Evolutionary conservation across 2,797 vertebrate genomes (phyloP).

Genomic region (Microctenopoma steveboyesi): DNA sequence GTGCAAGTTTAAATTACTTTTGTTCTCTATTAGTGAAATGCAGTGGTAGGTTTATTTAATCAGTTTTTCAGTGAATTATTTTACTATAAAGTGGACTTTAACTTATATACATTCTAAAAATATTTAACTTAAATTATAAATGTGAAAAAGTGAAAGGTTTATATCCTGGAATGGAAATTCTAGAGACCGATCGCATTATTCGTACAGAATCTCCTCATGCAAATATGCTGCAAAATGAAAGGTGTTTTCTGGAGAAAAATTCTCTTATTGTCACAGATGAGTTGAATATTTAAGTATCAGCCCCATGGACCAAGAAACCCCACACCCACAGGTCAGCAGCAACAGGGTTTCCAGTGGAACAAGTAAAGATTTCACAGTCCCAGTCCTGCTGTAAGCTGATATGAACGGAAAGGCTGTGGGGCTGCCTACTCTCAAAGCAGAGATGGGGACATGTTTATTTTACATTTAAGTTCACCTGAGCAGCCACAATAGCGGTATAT

Average conservation of each 20-base stretch:
- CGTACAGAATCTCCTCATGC: not conserved
- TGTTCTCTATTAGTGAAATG: conserved; percentile 28
- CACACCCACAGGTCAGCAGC: conserved; percentile 46
- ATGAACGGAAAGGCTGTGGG: conserved; percentile 45
- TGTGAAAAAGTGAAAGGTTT: not conserved
- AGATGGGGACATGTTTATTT: conserved; percentile 26
- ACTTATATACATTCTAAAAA: too few relatives aligned
- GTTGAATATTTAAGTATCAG: conserved; percentile 6
- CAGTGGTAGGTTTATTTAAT: conserved; percentile 25
- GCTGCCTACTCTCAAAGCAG: conserved; percentile 27
- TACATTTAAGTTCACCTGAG: conserved; percentile 23
- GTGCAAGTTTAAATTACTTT: conserved; percentile 50
- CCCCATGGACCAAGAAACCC: conserved; percentile 4
- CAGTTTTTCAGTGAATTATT: conserved; percentile 11
- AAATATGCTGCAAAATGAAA: not conserved
- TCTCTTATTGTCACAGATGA: conserved; percentile 23
- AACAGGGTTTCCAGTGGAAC: conserved; percentile 37
- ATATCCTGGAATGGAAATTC: not conserved
- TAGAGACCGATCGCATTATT: not conserved
- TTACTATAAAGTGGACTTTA: not conserved
- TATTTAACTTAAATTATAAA: too few relatives aligned
- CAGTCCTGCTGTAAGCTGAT: conserved; percentile 55
- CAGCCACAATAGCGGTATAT: conserved; percentile 25
- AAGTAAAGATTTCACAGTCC: conserved; percentile 61
- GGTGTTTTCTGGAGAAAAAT: not conserved